These are phyloP conservation scores for Brachypteracias leptosomus DNA, from an alignment of 2,113 vertebrate species.

Conservation along the genomic window DNA sequence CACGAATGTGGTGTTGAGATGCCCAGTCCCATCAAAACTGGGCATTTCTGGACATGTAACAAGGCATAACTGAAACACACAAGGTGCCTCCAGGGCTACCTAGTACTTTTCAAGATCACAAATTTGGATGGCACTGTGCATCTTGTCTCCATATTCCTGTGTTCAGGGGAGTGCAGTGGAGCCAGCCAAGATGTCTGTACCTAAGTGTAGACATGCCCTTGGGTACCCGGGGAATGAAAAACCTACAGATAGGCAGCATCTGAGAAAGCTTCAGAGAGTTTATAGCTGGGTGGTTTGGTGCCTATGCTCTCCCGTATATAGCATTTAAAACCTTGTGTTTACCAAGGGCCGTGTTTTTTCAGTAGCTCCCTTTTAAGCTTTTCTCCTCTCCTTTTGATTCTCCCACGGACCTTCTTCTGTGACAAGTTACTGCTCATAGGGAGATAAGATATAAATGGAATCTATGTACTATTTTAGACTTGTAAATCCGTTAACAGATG, in stretches of 20 bases:
- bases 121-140: neutral
- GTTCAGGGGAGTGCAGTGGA: neutral
- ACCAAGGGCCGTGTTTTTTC: neutral
- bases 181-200: neutral
- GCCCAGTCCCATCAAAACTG: neutral
- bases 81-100: neutral
- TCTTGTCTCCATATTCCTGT: neutral
- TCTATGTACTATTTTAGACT: neutral
- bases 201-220: neutral
- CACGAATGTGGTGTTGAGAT: neutral
- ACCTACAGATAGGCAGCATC: neutral
- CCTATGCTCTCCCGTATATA: neutral
- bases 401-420: neutral
- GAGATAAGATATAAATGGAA: neutral
- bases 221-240: neutral
- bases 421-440: neutral
- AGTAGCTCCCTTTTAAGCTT: neutral
- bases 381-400: neutral
- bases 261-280: neutral
- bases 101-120: neutral
- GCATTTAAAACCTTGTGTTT: neutral
- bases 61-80: neutral
- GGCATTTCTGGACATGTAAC: neutral
- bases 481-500: neutral
- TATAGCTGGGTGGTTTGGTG: neutral